Conservation (phyloP, 2,888 invertebrate genomes). For the Eulithis testata region DNA sequence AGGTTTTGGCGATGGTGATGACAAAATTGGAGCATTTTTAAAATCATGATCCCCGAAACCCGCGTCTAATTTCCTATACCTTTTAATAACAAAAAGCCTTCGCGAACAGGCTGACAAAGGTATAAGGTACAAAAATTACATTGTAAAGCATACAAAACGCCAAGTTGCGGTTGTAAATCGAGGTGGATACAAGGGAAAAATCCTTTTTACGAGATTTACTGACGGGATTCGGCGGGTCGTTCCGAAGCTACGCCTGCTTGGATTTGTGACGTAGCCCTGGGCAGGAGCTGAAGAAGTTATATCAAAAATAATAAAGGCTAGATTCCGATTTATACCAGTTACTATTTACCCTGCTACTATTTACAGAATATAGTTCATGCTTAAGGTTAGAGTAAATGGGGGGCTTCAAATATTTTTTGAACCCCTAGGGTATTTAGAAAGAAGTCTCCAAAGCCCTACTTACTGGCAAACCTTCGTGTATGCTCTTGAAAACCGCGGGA, state of each 20-base stretch:
- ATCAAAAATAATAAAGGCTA: not conserved
- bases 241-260: conserved; percentile 63
- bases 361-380: too few relatives aligned
- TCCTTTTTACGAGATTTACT: conserved; percentile 81
- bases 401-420: too few relatives aligned
- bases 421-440: too few relatives aligned
- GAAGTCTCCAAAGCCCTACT: too few relatives aligned
- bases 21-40: not conserved
- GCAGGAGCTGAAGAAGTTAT: conserved; percentile 2
- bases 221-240: conserved; percentile 67
- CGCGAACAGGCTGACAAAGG: conserved; percentile 33
- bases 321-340: too few relatives aligned
- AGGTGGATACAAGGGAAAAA: conserved; percentile 73
- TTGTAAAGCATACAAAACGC: conserved; percentile 55
- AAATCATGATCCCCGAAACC: not conserved
- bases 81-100: conserved; percentile 2
- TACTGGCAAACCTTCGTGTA: conserved; percentile 95
- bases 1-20: not conserved
- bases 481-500: conserved; percentile 96
- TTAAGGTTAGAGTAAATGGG: too few relatives aligned
- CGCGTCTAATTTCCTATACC: conserved; percentile 9
- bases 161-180: conserved; percentile 75
- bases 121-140: conserved; percentile 46
- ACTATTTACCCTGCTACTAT: too few relatives aligned
- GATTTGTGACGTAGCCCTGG: conserved; percentile 39